These are phyloP conservation scores for Chiridota heheva DNA, from an alignment of 35 echinoderm and acorn worm species.

Conservation along the genomic window DNA sequence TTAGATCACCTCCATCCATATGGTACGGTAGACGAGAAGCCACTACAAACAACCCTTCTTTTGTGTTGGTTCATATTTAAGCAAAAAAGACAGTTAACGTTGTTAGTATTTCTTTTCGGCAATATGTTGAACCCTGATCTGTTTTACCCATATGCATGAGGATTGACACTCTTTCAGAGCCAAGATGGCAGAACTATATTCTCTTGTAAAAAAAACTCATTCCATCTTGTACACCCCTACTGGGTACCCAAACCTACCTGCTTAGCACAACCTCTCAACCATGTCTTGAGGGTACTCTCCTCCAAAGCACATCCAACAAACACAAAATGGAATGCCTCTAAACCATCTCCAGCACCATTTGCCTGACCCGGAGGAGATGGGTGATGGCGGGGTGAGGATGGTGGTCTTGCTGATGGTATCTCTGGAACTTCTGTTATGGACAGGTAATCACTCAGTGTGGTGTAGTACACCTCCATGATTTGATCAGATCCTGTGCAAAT, in stretches of 20 bases:
- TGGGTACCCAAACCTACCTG: conserved; percentile 58
- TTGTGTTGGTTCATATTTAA: too few relatives aligned
- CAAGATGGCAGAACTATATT: too few relatives aligned
- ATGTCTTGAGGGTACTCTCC: conserved; percentile 56
- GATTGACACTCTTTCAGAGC: too few relatives aligned
- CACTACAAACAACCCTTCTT: too few relatives aligned
- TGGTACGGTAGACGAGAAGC: too few relatives aligned
- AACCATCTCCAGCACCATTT: neutral
- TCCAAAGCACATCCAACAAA: conserved; percentile 73
- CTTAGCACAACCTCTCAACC: conserved; percentile 82
- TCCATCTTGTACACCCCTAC: too few relatives aligned
- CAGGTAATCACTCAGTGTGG: conserved; percentile 76
- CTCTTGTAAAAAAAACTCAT: too few relatives aligned
- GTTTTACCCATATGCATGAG: too few relatives aligned
- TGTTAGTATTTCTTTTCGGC: too few relatives aligned
- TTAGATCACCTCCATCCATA: too few relatives aligned
- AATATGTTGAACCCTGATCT: too few relatives aligned
- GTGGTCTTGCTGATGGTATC: conserved; percentile 41
- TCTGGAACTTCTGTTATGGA: conserved; percentile 26
- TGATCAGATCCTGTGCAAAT: conserved; percentile 69
- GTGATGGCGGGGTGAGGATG: neutral
- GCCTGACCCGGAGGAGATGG: neutral
- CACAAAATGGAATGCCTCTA: conserved; percentile 38
- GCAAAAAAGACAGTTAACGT: too few relatives aligned
- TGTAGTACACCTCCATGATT: conserved; percentile 67